These are phyloP conservation scores for Tipula vernalis DNA, from an alignment of 2,888 invertebrate genomes.

Conservation along the genomic window DNA sequence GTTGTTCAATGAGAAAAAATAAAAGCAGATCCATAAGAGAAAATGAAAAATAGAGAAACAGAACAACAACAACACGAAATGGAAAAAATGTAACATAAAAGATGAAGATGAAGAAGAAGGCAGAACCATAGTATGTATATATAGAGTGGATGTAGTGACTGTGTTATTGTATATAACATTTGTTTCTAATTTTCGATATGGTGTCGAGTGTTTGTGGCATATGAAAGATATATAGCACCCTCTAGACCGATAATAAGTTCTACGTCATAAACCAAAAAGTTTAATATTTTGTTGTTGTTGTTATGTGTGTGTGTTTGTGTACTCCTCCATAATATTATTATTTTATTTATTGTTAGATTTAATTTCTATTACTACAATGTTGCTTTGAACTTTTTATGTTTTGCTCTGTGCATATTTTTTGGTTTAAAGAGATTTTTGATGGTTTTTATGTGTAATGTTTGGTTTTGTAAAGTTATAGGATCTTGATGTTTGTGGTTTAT, in stretches of 20 bases:
- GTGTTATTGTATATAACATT: neutral
- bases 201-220: constrained; percentile 12
- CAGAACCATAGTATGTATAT: neutral
- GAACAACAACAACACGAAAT: neutral
- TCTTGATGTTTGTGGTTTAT: neutral
- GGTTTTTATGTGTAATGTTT: neutral
- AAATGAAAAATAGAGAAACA: neutral
- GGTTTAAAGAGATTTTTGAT: neutral
- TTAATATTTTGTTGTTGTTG: neutral
- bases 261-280: constrained; percentile 11
- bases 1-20: neutral
- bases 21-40: neutral
- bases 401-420: neutral
- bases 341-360: neutral
- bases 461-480: neutral
- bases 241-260: constrained; percentile 11
- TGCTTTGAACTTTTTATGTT: neutral
- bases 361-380: neutral
- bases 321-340: neutral
- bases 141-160: neutral
- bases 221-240: constrained; percentile 11
- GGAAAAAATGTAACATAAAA: neutral
- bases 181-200: constrained; percentile 9
- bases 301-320: neutral
- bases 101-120: neutral